Base-by-base conservation (phyloP, 2,797 vertebrate genomes). In the Coranthus polyacanthus region DNA sequence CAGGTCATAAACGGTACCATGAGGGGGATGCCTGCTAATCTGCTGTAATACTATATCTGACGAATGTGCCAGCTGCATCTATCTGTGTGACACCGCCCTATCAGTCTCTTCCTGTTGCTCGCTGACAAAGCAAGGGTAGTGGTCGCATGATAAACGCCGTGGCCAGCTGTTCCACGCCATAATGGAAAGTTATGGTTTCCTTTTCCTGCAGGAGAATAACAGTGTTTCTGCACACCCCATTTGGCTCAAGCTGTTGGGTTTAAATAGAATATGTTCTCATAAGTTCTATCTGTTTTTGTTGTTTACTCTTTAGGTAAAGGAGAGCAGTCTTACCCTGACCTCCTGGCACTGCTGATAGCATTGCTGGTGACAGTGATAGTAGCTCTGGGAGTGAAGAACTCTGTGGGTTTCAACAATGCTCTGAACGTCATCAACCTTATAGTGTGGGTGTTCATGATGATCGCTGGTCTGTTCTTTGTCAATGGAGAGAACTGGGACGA, bases 361-460 rank as follows among this genome's bases (percentile, higher is more conserved):
- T 82, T 97, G 68, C 87, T 98, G n/a, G 97, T 99, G 81, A 99
- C 97, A 0, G 89, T 96, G 78, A 95, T 99, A 0, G 96, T 99
- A 2, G 95, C 97, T 6, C 76, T 99, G 71, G 98, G 98, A 0
- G 98, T 98, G 78, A 99, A 98, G 91, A 99, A 99, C 75, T 99
- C 98, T 0, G 96, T 99, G 68, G 97, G 98, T 37, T 95, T 99
- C 91, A 99, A 99, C 94, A 99, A 99, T 0, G 89, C 94, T 29
- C 94, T 99, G 82, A 99, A 99, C 0, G 90, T 98, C 76, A 95
- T 99, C 81, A 99, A 99, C 86, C 92, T 99, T 82, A 88, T 94
- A 0, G 98, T 98, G 54, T 99, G 97, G 98, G 85, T 97, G 65
- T 98, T 99, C 93, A 97, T 99, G 84, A 98, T 99, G 97, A 96